Conservation (phyloP, 1,140 invertebrate species). For the Cydia fagiglandana region DNA sequence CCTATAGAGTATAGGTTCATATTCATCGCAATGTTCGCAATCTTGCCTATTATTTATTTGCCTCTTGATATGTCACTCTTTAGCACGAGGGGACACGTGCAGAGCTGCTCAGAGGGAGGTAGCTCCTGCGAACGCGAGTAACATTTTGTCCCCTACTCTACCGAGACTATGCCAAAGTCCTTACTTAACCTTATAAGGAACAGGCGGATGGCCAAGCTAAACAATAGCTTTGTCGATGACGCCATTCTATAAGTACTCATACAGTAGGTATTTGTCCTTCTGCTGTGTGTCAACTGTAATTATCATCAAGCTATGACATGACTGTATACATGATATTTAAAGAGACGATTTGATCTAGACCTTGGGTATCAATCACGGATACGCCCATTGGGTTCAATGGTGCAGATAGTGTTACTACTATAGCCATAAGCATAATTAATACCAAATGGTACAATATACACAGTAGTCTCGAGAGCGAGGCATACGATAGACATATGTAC, state of each 20-base stretch:
- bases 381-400: background rate
- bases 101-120: too few relatives aligned
- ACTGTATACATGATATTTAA: background rate
- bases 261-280: background rate
- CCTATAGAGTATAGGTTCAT: background rate
- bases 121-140: too few relatives aligned
- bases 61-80: too few relatives aligned
- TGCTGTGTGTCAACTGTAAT: background rate
- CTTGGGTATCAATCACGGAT: conserved; percentile 16
- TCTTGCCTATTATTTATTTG: too few relatives aligned
- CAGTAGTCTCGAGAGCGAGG: too few relatives aligned
- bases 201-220: conserved; percentile 21
- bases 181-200: conserved; percentile 8
- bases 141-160: background rate
- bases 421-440: background rate
- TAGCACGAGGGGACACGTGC: too few relatives aligned
- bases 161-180: background rate
- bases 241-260: conserved; percentile 7
- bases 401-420: background rate
- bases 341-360: background rate
- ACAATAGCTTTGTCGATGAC: conserved; percentile 19
- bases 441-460: background rate
- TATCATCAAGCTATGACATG: background rate
- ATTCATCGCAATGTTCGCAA: too few relatives aligned
- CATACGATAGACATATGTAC: too few relatives aligned